Conservation (phyloP, 2,113 vertebrate species). For the Oenanthe oenanthe region DNA sequence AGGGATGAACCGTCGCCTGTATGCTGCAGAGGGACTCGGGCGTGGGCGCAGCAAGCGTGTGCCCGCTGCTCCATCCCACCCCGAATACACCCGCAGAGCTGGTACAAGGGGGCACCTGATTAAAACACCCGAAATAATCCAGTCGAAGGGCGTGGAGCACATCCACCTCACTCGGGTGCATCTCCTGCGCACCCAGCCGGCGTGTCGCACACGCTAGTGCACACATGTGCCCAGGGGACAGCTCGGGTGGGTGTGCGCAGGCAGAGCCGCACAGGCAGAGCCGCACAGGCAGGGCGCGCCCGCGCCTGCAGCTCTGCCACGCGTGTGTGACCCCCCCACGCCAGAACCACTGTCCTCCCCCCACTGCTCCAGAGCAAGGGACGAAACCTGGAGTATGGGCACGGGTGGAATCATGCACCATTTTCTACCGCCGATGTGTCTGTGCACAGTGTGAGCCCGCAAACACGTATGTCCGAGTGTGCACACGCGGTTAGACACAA, state of each 20-base stretch:
- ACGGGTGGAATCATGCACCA: not conserved
- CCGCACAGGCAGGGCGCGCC: not conserved
- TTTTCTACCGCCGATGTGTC: not conserved
- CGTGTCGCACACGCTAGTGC: conserved; percentile 8
- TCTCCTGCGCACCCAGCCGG: not conserved
- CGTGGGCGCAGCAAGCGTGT: not conserved
- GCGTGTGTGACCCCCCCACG: not conserved
- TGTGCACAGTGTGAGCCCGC: accelerated
- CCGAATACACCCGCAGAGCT: not conserved
- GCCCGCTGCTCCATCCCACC: not conserved
- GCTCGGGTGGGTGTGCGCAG: not conserved
- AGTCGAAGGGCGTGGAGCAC: not conserved
- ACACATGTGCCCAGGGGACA: conserved; percentile 5
- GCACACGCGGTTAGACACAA: not conserved
- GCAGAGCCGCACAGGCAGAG: not conserved
- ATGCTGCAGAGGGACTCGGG: not conserved
- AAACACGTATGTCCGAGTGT: not conserved
- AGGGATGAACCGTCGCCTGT: not conserved
- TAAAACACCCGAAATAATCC: not conserved
- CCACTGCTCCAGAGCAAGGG: not conserved
- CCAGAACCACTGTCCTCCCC: not conserved
- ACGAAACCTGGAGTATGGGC: not conserved
- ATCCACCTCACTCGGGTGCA: not conserved
- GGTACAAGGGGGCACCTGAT: not conserved
- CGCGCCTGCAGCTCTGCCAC: not conserved